Evolutionary conservation across 2,797 vertebrate genomes (phyloP).

Genomic region (Squalus acanthias): DNA sequence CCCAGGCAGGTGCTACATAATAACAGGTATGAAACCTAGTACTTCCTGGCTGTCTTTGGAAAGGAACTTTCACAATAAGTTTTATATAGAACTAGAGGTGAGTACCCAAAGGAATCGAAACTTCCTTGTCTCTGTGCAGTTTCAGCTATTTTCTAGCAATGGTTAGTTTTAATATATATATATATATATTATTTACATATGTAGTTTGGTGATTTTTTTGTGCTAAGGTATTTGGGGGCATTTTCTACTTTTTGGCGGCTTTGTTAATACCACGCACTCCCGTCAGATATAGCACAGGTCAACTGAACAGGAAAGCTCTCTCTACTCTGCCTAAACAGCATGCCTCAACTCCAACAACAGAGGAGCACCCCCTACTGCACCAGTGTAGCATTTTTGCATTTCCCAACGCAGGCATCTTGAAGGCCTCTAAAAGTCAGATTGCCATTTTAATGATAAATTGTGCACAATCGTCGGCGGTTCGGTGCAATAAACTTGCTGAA

Average conservation of each 20-base stretch:
- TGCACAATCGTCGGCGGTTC: too few species aligned
- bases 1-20: neutral
- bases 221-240: neutral
- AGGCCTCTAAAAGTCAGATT: neutral
- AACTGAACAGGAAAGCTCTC: neutral
- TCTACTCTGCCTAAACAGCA: neutral
- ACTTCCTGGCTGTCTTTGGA: neutral
- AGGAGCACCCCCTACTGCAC: conserved; percentile 28
- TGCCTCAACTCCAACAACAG: neutral
- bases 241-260: neutral
- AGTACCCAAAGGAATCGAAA: neutral
- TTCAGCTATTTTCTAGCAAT: neutral
- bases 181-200: neutral
- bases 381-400: neutral
- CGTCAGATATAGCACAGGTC: neutral
- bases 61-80: neutral
- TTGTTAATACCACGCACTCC: neutral
- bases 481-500: neutral
- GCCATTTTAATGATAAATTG: neutral
- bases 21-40: neutral
- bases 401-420: neutral
- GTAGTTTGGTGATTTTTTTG: neutral
- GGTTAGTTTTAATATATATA: neutral
- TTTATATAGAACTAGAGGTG: neutral
- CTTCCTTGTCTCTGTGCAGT: neutral